Evolutionary conservation across 2,113 vertebrate species (phyloP).

Genomic region (Rhinopomastus cyanomelas): DNA sequence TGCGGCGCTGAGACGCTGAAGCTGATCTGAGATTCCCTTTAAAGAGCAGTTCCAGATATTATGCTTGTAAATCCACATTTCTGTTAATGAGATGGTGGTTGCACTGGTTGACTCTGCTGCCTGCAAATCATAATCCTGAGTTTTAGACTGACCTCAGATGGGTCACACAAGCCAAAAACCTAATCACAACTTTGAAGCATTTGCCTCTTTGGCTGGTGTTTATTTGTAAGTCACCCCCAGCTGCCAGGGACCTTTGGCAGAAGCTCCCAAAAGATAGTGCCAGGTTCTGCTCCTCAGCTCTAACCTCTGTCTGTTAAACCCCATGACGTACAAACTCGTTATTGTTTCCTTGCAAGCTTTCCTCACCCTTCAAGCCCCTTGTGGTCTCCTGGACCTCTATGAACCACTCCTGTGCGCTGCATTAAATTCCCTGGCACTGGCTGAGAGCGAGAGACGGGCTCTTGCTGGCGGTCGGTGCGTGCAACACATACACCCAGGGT

Average conservation of each 20-base stretch:
- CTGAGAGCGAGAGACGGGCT: not conserved
- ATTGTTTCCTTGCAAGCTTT: not conserved
- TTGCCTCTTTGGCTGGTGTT: not conserved
- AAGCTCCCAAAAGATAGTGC: not conserved
- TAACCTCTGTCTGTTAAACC: not conserved
- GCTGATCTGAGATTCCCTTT: not conserved
- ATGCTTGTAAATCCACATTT: slow-evolving; percentile 32
- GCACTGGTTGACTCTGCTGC: not conserved
- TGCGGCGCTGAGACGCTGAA: not conserved
- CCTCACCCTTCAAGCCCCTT: not conserved
- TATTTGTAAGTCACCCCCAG: slow-evolving; percentile 1
- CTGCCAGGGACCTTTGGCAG: not conserved
- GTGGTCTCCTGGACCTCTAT: not conserved
- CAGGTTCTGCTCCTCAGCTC: not conserved
- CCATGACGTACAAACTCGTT: not conserved
- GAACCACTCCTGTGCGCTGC: not conserved
- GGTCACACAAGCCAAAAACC: slow-evolving; percentile 7
- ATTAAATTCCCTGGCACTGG: not conserved
- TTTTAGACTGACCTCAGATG: slow-evolving; percentile 23
- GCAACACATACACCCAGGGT: not conserved
- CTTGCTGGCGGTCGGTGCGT: not conserved
- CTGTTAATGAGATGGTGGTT: not conserved
- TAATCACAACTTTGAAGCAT: not conserved
- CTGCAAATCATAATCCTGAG: slow-evolving; percentile 37
- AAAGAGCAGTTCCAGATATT: slow-evolving; percentile 12